Percentiles rank a stretch among this genome's conserved stretches.
These are phyloP conservation scores for Tragopan temminckii DNA, from an alignment of 2,797 vertebrate genomes.

Conservation along the genomic window DNA sequence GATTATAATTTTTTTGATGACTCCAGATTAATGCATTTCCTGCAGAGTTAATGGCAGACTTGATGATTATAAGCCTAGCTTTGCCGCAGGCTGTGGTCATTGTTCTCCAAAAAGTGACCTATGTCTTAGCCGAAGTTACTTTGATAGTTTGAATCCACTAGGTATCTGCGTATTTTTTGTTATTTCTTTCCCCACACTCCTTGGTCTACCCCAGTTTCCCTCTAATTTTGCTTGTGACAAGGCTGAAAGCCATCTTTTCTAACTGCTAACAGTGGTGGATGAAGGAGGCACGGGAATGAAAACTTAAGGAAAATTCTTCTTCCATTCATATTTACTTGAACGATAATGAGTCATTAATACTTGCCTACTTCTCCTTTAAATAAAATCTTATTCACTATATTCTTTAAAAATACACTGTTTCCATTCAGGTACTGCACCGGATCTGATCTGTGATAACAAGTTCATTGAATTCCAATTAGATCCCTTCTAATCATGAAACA, in stretches of 20 bases:
- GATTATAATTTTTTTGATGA: slow-evolving; percentile 19
- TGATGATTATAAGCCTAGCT: background rate
- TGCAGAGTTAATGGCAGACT: slow-evolving; percentile 10
- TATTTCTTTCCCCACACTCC: background rate
- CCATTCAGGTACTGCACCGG: background rate
- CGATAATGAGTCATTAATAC: background rate
- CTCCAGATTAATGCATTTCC: background rate
- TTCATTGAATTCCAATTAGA: background rate
- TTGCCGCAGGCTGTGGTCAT: background rate
- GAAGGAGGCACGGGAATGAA: background rate
- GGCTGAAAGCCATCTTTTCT: background rate
- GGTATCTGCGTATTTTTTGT: background rate
- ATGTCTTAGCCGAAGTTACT: background rate
- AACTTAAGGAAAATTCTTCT: background rate
- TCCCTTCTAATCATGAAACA: background rate
- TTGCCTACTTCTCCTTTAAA: background rate
- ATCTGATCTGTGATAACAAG: background rate
- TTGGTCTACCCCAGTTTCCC: background rate
- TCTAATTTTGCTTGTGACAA: background rate
- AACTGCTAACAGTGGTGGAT: background rate
- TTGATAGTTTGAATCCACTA: slow-evolving; percentile 13
- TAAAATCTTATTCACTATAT: background rate
- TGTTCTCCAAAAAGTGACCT: slow-evolving; percentile 8
- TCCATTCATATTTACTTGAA: background rate
- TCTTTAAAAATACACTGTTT: background rate